Conservation (phyloP, 2,113 vertebrate species). For the Hypocryptadius cinnamomeus region DNA sequence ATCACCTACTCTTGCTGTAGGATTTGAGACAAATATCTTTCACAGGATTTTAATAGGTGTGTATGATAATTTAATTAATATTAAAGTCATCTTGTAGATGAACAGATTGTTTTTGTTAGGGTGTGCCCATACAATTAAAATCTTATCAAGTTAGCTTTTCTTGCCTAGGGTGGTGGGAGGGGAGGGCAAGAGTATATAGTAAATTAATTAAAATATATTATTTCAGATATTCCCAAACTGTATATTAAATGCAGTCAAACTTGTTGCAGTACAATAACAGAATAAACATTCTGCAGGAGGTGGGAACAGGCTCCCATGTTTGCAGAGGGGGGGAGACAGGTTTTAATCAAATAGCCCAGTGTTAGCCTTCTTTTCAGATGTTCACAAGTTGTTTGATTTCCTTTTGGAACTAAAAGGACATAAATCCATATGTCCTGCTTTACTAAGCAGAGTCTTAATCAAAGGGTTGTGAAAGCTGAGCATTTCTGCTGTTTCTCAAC, state of each 20-base stretch:
- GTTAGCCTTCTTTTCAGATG: not conserved
- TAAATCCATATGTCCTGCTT: not conserved
- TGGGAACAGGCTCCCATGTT: not conserved
- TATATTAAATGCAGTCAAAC: not conserved
- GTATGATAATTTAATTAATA: not conserved
- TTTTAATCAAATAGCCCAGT: not conserved
- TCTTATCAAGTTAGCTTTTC: not conserved
- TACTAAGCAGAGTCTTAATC: not conserved
- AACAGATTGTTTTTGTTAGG: not conserved
- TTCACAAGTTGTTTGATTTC: not conserved
- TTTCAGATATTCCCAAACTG: not conserved
- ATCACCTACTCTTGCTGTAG: not conserved
- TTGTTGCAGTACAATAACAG: not conserved
- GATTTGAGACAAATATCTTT: not conserved
- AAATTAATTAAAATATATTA: not conserved
- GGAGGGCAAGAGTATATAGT: not conserved
- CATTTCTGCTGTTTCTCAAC: not conserved
- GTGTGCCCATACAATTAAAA: not conserved
- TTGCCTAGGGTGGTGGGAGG: not conserved
- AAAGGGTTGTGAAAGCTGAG: not conserved
- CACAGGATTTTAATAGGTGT: not conserved
- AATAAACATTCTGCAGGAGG: not conserved
- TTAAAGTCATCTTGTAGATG: not conserved
- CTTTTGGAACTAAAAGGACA: not conserved
- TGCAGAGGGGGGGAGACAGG: not conserved